Conservation (phyloP, 1,140 invertebrate genomes). For the Drosophila pachea region DNA sequence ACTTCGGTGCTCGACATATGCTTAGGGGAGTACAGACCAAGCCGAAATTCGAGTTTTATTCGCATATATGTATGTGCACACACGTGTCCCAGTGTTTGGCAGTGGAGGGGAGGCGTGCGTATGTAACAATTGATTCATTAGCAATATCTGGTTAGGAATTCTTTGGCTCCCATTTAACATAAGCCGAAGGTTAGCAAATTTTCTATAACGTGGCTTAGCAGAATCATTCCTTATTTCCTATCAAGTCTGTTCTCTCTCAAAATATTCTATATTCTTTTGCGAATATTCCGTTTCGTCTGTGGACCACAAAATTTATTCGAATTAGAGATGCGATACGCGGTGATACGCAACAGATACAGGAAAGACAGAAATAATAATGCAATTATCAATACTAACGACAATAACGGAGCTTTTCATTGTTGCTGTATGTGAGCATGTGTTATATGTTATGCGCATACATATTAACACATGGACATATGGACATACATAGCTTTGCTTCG, state of each 20-base stretch:
- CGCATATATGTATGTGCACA: conserved; percentile 1
- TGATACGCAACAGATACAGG: background rate
- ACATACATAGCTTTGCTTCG: background rate
- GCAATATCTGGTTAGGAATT: conserved; percentile 23
- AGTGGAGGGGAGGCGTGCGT: background rate
- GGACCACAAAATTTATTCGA: background rate
- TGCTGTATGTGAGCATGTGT: too few relatives aligned
- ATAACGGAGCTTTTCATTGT: too few relatives aligned
- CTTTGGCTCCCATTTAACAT: background rate
- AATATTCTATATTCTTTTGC: background rate
- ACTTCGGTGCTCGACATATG: too few relatives aligned
- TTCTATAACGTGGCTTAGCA: conserved; percentile 18
- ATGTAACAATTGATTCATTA: conserved; percentile 10
- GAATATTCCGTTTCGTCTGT: background rate
- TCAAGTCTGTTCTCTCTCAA: background rate
- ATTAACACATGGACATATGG: background rate
- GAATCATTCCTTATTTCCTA: conserved; percentile 20
- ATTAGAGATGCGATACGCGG: background rate
- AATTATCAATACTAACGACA: too few relatives aligned
- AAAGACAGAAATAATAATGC: too few relatives aligned
- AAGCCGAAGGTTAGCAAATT: conserved; percentile 9
- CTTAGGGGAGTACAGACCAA: too few relatives aligned
- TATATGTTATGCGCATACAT: background rate
- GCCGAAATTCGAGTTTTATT: background rate
- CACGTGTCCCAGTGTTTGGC: background rate